phyloP scores from a whole-genome alignment of 1,140 invertebrate species.

The Adelges cooleyi region DNA sequence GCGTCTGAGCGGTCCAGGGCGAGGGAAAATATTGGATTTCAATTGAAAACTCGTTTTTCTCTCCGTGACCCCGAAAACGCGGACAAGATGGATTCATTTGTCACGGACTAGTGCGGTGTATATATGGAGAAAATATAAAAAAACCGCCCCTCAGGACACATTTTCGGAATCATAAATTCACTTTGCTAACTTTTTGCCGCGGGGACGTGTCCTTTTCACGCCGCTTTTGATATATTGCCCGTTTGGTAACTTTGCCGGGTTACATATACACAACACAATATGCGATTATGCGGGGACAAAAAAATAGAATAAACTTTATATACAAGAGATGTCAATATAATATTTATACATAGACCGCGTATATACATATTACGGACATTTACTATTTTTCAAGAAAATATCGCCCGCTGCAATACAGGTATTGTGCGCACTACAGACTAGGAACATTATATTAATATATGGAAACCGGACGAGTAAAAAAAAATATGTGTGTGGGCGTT shows the following conservation, averaged over 20 bases:
- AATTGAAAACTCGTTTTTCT: constrained; percentile 29
- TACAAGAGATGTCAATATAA: too few relatives aligned
- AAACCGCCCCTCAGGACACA: constrained; percentile 8
- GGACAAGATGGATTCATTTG: constrained; percentile 28
- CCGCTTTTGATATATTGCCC: constrained; percentile 17
- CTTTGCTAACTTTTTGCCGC: constrained; percentile 21
- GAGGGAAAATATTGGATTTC: constrained; percentile 23
- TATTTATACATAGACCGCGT: too few relatives aligned
- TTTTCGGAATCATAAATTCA: constrained; percentile 27
- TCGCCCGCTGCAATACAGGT: too few relatives aligned
- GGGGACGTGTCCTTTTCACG: constrained; percentile 19
- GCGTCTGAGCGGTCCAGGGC: too few relatives aligned
- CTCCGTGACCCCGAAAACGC: constrained; percentile 6
- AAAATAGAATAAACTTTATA: too few relatives aligned
- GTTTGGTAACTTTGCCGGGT: background rate
- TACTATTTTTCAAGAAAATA: too few relatives aligned
- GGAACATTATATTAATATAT: too few relatives aligned
- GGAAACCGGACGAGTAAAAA: too few relatives aligned
- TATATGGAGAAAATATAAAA: background rate
- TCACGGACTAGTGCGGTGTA: background rate
- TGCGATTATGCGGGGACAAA: too few relatives aligned
- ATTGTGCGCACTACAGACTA: too few relatives aligned
- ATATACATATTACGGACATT: too few relatives aligned
- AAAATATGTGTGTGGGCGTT: too few relatives aligned
- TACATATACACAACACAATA: background rate